Evolutionary conservation across 92 coral and sea anemone species (phyloP).

Genomic region (Phenganax stokvisi): DNA sequence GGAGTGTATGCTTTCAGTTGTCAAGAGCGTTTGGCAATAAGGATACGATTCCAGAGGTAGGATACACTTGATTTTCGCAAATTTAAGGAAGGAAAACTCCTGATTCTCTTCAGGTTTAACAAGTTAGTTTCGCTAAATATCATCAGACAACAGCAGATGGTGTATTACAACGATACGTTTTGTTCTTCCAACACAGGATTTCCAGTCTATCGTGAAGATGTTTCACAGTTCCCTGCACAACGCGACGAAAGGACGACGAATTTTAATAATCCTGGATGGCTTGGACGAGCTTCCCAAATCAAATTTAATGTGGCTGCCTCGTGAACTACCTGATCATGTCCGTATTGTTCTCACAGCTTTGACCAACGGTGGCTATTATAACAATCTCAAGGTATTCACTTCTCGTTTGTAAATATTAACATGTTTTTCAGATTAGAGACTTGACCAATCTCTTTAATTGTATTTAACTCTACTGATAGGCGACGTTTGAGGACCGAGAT

Average conservation of each 20-base stretch:
- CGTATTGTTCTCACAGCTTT: conserved; percentile 29
- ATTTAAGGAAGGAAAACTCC: neutral
- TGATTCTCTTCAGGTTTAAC: neutral
- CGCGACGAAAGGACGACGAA: conserved; percentile 27
- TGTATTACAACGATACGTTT: neutral
- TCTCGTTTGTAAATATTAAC: neutral
- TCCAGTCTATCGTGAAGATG: conserved; percentile 35
- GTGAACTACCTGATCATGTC: conserved; percentile 31
- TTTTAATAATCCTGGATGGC: conserved; percentile 29
- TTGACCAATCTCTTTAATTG: neutral
- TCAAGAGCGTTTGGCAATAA: conserved; percentile 13
- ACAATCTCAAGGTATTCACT: conserved; percentile 51
- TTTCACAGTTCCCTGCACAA: conserved; percentile 32
- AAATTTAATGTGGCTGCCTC: conserved; percentile 30
- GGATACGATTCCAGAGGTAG: conserved; percentile 26
- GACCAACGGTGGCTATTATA: conserved; percentile 38
- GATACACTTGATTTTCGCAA: neutral
- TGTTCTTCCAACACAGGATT: conserved; percentile 20
- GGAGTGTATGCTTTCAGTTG: conserved; percentile 31
- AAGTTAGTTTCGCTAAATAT: neutral
- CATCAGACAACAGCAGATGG: neutral
- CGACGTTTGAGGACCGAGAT: conserved; percentile 9
- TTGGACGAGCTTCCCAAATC: conserved; percentile 35
- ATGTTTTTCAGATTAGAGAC: too few relatives aligned
- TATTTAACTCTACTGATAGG: neutral